Evolutionary conservation across 92 coral and sea anemone species (phyloP), one percentile per base, ranked within the genome.

Genomic region (Hydrozoanthus gracilis): DNA sequence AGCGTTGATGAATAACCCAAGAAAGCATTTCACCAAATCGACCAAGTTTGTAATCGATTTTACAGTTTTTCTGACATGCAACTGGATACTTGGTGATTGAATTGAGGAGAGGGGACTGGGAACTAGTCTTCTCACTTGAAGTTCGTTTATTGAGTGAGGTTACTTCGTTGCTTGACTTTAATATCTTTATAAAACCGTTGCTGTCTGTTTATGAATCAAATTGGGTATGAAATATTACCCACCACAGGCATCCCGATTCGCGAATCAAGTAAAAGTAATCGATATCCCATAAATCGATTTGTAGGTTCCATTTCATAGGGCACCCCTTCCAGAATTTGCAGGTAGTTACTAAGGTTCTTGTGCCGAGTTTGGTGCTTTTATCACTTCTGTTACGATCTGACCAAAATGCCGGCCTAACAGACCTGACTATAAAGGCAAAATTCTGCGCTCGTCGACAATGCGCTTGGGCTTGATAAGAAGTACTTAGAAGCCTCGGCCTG

Each of bases 301-400:
- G 72, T 64, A 50, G 76, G 54, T 56, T 61, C 7, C 84, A 75
- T 83, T 88, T 78, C 88, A 88, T 51, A 83, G 91, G 88, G 88
- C 91, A 51, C 85, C 88, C 64, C 70, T 61, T 84, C 88, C 80
- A 84, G 80, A 71, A 84, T 84, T 71, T 44, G 3, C 71, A 51
- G 44, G 88, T 44, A 73, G 79, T 82, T 71, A 51, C 68, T 72
- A 84, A 84, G 82, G 56, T 51, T 6, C 71, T 70, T 84, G 88
- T 71, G 80, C 88, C 79, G 71, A 84, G 15, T 84, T 84, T 84
- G 69, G 55, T 74, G 70, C 88, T 84, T 84, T 84, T 84, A 58
- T 84, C 66, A 84, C 46, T 4, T 84, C 54, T 84, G 88, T 84
- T 4, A 84, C 88, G 71, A 84, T 84, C 88, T 55, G 61, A 55